Evolutionary conservation across 2,797 vertebrate species (phyloP).

Genomic region (Darevskia nairensis): DNA sequence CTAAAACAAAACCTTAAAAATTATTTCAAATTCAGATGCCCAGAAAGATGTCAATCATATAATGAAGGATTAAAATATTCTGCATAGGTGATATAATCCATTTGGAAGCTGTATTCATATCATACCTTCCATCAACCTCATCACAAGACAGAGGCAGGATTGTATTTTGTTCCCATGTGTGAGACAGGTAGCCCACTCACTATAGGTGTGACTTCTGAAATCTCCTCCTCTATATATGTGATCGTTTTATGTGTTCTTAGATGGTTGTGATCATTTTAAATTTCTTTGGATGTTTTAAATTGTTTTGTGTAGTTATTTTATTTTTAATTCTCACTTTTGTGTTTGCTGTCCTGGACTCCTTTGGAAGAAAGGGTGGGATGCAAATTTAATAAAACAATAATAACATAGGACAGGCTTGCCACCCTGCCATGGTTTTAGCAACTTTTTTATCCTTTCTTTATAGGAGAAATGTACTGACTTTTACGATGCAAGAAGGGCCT

Average conservation of each 20-base stretch:
- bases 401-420: neutral
- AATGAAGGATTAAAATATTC: neutral
- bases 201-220: neutral
- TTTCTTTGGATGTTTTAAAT: too few species aligned
- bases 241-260: too few species aligned
- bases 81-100: neutral
- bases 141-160: neutral
- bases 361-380: too few species aligned
- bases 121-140: too few species aligned
- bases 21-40: neutral
- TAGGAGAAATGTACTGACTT: neutral
- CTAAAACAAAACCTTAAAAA: neutral
- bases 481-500: neutral
- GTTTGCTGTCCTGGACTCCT: too few species aligned
- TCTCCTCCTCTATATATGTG: rapidly evolving
- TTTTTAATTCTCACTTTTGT: too few species aligned
- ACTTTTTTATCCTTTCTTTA: neutral
- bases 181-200: neutral
- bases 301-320: too few species aligned
- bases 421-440: neutral
- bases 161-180: neutral
- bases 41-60: neutral
- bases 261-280: too few species aligned
- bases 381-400: too few species aligned
- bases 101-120: neutral